phyloP scores from a whole-genome alignment of 2,797 vertebrate species.

The Syndactyla subalaris region DNA sequence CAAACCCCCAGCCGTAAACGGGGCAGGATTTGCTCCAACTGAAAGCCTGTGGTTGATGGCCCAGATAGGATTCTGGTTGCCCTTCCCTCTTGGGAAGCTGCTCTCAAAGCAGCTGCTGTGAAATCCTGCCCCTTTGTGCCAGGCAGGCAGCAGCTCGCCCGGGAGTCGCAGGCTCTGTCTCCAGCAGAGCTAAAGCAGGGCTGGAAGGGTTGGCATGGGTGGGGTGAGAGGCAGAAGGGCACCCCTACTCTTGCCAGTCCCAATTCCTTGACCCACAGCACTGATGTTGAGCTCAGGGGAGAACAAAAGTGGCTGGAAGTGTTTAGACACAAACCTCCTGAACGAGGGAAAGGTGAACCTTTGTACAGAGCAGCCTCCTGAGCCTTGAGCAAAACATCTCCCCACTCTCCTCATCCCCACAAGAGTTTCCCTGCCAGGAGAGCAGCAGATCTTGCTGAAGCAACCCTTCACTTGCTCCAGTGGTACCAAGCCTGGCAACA shows the following conservation, averaged over 20 bases:
- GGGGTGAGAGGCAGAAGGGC: not conserved
- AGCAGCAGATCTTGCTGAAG: not conserved
- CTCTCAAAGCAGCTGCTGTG: not conserved
- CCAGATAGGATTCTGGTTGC: not conserved
- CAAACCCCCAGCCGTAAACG: accelerated
- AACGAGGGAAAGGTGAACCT: not conserved
- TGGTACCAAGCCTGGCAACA: not conserved
- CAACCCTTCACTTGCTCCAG: not conserved
- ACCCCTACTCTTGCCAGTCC: not conserved
- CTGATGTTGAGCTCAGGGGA: not conserved
- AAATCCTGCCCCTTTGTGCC: accelerated
- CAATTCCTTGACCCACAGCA: not conserved
- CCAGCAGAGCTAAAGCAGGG: not conserved
- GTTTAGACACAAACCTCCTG: accelerated
- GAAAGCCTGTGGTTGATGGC: not conserved
- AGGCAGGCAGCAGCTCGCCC: not conserved
- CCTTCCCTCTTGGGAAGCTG: not conserved
- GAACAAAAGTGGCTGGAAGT: not conserved
- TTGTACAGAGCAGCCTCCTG: not conserved
- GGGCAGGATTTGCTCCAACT: not conserved
- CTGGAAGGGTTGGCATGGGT: not conserved
- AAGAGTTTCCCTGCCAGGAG: not conserved
- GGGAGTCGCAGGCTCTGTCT: accelerated
- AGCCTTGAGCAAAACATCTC: not conserved
- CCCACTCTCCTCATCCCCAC: accelerated